Evolutionary conservation across 2,797 vertebrate genomes (phyloP), one percentile per base, ranked within the genome.

Genomic region (Aeoliscus strigatus): DNA sequence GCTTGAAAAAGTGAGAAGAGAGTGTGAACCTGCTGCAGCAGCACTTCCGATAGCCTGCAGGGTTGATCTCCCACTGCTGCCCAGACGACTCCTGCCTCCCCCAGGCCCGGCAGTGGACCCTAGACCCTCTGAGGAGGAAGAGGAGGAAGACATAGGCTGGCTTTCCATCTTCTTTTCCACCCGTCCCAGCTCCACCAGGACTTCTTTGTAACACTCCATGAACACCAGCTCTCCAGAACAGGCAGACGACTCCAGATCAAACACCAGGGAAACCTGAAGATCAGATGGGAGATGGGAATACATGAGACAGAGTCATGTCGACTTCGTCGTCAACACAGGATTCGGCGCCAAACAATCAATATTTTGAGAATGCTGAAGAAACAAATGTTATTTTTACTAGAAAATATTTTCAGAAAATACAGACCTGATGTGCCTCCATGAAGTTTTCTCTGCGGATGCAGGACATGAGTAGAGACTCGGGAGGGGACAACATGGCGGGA

Each of bases 101-200:
- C 47, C 63, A 0, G 70, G 25, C 9, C 9, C 67, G 2, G 56
- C 60, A 1, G 41, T 58, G 42, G 72, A 75, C 52, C 74, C 87
- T 64, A 80, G 44, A 6, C 84, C 80, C 14, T 97, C 94, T 0
- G 91, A 87, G 8, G 87, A 90, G 0, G 88, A 89, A 0, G 87
- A 88, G 0, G 86, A 89, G 0, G 87, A 86, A 30, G 86, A 88
- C 73, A 86, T 68, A 0, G 82, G 84, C 63, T 91, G 92, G 63
- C 80, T 91, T 77, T 96, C 94, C 48, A 98, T 94, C 68, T 91
- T 94, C 70, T 93, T 90, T 73, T 99, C 96, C 62, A 97, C 94
- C 33, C 44, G 86, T 1, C 80, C 83, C 61, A 99, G 77, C 73
- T 99, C 94, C 50, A 29, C 68, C 62, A 95, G 87, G 0, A 96